Evolutionary conservation across 2,113 vertebrate genomes (phyloP).

Genomic region (Prunella fulvescens): DNA sequence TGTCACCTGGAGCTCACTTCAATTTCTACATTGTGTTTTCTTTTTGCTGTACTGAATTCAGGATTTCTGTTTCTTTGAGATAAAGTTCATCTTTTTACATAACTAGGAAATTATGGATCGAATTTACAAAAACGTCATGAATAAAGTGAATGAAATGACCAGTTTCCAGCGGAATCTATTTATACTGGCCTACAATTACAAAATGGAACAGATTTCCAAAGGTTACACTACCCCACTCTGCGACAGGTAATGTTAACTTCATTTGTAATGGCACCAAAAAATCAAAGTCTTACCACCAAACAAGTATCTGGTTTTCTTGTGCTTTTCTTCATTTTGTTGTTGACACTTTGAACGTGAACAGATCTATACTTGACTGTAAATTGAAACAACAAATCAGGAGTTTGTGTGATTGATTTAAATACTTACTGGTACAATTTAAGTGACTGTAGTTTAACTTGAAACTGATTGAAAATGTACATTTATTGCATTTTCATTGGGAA

Average conservation of each 20-base stretch:
- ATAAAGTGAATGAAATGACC: constrained; percentile 90
- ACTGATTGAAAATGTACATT: background rate
- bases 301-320: background rate
- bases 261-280: background rate
- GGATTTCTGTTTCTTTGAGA: background rate
- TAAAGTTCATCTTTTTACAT: background rate
- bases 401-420: background rate
- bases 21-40: background rate
- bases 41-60: background rate
- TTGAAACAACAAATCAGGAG: background rate
- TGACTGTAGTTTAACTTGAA: background rate
- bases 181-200: constrained; percentile 94
- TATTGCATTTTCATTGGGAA: background rate
- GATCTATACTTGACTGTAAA: background rate
- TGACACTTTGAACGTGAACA: background rate
- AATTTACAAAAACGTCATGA: constrained; percentile 95
- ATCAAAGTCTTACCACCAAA: background rate
- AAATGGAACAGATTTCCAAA: constrained; percentile 91
- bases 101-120: constrained; percentile 95
- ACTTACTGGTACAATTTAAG: background rate
- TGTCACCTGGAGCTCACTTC: background rate
- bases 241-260: constrained; percentile 75
- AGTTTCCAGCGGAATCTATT: constrained; percentile 86
- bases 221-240: constrained; percentile 88
- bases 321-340: background rate